A percentile compares a stretch with the other conserved stretches of the same genome.
phyloP scores from a whole-genome alignment of 2,797 vertebrate genomes.

The Eleutherodactylus coqui region DNA sequence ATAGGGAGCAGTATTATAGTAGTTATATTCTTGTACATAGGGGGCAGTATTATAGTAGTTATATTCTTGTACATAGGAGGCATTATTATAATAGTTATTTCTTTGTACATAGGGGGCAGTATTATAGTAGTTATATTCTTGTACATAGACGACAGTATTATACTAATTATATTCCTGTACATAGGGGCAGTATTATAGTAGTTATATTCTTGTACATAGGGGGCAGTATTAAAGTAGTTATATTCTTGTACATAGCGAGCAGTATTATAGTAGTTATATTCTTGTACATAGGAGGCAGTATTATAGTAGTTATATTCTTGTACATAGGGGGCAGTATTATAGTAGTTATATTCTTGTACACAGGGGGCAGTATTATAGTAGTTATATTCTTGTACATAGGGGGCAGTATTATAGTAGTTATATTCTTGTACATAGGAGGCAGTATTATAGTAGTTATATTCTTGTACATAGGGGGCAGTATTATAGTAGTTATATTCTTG shows the following conservation, averaged over 20 bases:
- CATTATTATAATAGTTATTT: neutral
- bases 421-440: slow-evolving; percentile 4
- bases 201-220: too few species aligned
- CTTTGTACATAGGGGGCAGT: neutral
- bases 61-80: neutral
- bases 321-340: neutral
- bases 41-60: neutral
- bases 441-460: slow-evolving; percentile 13
- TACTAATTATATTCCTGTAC: too few species aligned
- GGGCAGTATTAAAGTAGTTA: slow-evolving; percentile 8
- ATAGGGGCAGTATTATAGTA: too few species aligned
- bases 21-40: slow-evolving; percentile 6
- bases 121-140: slow-evolving; percentile 2
- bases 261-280: slow-evolving; percentile 12
- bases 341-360: slow-evolving; percentile 24
- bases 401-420: slow-evolving; percentile 18
- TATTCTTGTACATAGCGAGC: neutral
- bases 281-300: slow-evolving; percentile 1
- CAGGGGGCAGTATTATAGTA: slow-evolving; percentile 2
- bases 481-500: slow-evolving; percentile 6
- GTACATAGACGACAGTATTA: neutral
- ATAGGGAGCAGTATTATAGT: neutral
- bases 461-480: neutral
- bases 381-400: slow-evolving; percentile 24
- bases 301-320: slow-evolving; percentile 17